Conservation (phyloP, 2,888 invertebrate genomes). For the Megaustenia siamemsis region DNA sequence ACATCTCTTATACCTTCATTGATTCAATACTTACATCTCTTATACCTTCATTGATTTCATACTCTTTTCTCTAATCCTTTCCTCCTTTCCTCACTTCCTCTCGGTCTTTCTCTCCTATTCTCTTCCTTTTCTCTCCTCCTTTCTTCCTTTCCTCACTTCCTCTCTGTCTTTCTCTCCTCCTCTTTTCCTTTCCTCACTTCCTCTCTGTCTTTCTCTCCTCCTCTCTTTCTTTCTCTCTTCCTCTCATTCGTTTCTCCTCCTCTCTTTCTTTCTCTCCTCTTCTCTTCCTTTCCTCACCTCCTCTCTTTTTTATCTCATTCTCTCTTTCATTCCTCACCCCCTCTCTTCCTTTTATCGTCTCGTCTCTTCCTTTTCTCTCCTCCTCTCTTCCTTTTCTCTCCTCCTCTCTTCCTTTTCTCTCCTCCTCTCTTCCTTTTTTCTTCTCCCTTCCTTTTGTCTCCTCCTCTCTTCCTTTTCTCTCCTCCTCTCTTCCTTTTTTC, state of each 20-base stretch:
- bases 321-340: not conserved
- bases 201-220: not conserved
- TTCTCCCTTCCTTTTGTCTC: not conserved
- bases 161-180: no score
- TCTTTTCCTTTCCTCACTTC: not conserved
- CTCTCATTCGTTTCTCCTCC: not conserved
- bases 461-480: not conserved
- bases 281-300: constrained; percentile 5
- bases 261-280: not conserved
- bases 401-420: not conserved
- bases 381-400: not conserved
- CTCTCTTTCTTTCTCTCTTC: not conserved
- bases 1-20: no score
- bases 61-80: no score
- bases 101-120: no score
- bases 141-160: no score
- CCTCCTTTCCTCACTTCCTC: no score
- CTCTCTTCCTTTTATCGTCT: not conserved
- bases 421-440: not conserved
- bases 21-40: no score
- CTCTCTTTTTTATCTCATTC: not conserved
- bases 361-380: not conserved
- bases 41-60: no score
- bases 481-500: not conserved
- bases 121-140: no score